phyloP scores from a whole-genome alignment of 2,888 invertebrate genomes.

The Sussaba pulchella region DNA sequence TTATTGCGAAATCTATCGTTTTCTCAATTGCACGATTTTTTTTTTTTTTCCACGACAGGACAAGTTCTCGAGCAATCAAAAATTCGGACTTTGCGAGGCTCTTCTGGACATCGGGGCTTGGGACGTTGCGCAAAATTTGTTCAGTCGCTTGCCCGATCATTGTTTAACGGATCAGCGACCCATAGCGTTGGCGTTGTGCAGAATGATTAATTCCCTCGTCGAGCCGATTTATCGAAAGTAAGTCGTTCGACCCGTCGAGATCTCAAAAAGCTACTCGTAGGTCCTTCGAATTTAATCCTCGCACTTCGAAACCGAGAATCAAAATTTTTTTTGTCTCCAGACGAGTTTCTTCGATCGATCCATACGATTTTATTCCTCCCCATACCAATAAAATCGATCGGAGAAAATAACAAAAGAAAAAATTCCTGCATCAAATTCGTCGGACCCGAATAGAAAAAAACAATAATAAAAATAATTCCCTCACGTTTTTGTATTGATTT shows the following conservation, averaged over 20 bases:
- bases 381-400: too few species aligned
- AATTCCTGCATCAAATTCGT: neutral
- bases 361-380: too few species aligned
- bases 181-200: conserved; percentile 91
- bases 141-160: conserved; percentile 93
- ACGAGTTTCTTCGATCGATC: too few species aligned
- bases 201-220: conserved; percentile 92
- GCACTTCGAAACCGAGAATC: too few species aligned
- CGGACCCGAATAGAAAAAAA: neutral
- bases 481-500: too few species aligned
- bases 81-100: conserved; percentile 96
- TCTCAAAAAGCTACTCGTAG: neutral
- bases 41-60: conserved; percentile 75
- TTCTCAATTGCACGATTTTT: conserved; percentile 34
- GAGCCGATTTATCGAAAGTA: conserved; percentile 92
- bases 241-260: conserved; percentile 18
- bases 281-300: neutral
- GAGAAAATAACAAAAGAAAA: too few species aligned
- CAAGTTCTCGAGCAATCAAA: conserved; percentile 91
- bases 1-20: neutral
- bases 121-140: conserved; percentile 92
- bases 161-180: conserved; percentile 92
- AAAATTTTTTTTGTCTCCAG: too few species aligned
- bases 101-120: conserved; percentile 95
- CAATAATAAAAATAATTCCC: too few species aligned